phyloP scores from a whole-genome alignment of 1,140 invertebrate genomes.

The Sminthurides bifidus region DNA sequence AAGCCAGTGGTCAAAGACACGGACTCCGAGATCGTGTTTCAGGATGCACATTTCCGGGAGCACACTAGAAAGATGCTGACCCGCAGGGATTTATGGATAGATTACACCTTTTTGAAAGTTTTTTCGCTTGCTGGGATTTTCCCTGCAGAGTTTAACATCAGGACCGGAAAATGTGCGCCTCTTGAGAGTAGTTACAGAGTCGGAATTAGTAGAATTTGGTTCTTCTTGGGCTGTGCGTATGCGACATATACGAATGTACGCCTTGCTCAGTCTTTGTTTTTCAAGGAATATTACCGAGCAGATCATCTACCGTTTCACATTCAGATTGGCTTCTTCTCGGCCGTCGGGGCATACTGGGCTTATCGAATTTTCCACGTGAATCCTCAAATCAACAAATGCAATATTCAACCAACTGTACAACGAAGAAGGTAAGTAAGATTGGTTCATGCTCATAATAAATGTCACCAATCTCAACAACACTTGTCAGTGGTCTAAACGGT shows the following conservation, averaged over 20 bases:
- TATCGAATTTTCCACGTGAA: background rate
- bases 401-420: background rate
- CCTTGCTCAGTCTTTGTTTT: background rate
- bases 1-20: no score
- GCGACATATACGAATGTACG: background rate
- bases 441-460: no score
- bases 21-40: no score
- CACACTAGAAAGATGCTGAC: background rate
- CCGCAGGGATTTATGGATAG: background rate
- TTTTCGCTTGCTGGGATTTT: background rate
- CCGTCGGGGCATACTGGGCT: background rate
- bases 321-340: background rate
- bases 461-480: no score
- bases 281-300: background rate
- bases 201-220: background rate
- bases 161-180: background rate
- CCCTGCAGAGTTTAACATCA: background rate
- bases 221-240: background rate
- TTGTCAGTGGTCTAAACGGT: no score
- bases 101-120: background rate
- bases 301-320: constrained; percentile 1
- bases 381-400: background rate
- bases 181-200: background rate
- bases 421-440: background rate
- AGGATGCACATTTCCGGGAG: no score